phyloP scores from a whole-genome alignment of 2,888 invertebrate species.

The Nematopogon swammerdamellus region DNA sequence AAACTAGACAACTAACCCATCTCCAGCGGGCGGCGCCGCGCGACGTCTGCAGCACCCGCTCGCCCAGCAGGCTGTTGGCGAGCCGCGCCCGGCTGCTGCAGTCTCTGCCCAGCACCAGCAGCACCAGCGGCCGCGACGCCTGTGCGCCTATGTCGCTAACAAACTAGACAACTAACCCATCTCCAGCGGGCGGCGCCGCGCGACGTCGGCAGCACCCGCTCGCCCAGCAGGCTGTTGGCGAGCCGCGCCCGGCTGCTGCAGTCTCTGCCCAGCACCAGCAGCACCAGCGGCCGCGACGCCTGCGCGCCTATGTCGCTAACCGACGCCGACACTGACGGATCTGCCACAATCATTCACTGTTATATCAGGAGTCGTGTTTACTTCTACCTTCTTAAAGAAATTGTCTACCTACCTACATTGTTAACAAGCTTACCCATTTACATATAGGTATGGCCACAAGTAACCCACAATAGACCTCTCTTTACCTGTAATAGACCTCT shows the following conservation, averaged over 20 bases:
- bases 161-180: slow-evolving; percentile 68
- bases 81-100: no score
- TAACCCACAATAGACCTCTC: no score
- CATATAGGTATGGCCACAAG: no score
- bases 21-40: no score
- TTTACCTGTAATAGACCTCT: no score
- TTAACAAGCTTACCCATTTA: no score
- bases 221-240: slow-evolving; percentile 68
- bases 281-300: slow-evolving; percentile 53
- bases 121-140: slow-evolving; percentile 53
- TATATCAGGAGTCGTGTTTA: no score
- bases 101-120: slow-evolving; percentile 72
- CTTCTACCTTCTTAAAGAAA: no score
- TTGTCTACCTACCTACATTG: no score
- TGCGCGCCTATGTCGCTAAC: slow-evolving; percentile 30
- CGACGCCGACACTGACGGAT: slow-evolving; percentile 25
- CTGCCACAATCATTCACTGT: no score
- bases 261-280: slow-evolving; percentile 72
- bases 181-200: slow-evolving; percentile 53
- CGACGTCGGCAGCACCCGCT: slow-evolving; percentile 61
- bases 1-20: no score
- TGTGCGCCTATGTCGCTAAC: slow-evolving; percentile 30
- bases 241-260: slow-evolving; percentile 67
- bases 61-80: no score
- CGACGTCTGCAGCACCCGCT: slow-evolving; percentile 62